Base-by-base conservation (phyloP, 2,797 vertebrate species). In the Gymnocypris eckloni region DNA sequence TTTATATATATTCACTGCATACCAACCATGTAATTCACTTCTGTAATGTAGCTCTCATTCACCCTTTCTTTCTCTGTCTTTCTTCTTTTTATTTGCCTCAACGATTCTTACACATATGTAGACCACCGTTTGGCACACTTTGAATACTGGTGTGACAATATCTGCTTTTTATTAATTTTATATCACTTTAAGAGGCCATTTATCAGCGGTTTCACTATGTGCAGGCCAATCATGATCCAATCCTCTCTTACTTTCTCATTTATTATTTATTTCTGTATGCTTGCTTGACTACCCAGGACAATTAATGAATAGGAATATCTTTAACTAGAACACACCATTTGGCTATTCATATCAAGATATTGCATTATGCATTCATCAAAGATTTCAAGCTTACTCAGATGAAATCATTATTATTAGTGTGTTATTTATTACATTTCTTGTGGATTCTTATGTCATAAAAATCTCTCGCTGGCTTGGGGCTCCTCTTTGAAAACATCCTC, bases 111-210 rank as follows among this genome's bases (percentile, higher is more conserved):
- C 45, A 64, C 67, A n/a, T 67, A 25, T 72, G 67, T 50, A 48
- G 67, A 28, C 52, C 43, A 50, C 18, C 54, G 22, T 37, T 69
- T 61, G 18, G n/a, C 33, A 69, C 33, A 25, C 79, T 43, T 82
- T 56, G 3, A 64, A 75, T 52, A 41, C 52, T 71, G 41, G 25
- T 61, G 4, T 81, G 54, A 70, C 28, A 72, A 73, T 73, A 81
- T 73, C 54, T 15, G 52, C 2, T 66, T 52, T 80, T 64, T 9
- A 81, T 85, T 25, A 16, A 80, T 85, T 81, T 52, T 41, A 37
- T 80, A 43, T 66, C 70, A 64, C 56, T 81, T 80, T 73, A 86
- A 86, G 78, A 73, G 69, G 13, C 69, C 69, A 86, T 86, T 86
- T 86, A 86, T 86, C 84, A 81, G 37, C 1, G 15, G 52, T 72